These are phyloP conservation scores for Electrona antarctica DNA, from an alignment of 2,113 vertebrate genomes.

Conservation along the genomic window DNA sequence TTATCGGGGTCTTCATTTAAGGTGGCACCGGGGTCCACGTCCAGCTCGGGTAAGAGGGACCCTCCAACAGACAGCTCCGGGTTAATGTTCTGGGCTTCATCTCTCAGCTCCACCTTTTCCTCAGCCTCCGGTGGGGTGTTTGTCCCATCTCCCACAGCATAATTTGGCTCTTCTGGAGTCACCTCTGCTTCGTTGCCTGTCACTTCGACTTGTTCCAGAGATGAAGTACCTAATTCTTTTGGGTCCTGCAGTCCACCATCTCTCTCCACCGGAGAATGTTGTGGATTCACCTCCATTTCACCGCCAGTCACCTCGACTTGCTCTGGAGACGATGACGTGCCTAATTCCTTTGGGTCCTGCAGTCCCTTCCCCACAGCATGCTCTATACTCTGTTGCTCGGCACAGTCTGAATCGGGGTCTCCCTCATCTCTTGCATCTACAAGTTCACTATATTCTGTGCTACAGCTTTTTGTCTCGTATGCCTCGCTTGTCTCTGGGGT, in stretches of 20 bases:
- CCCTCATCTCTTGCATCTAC: not conserved
- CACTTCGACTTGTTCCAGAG: not conserved
- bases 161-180: not conserved
- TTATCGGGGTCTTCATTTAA: not conserved
- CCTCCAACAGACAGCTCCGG: not conserved
- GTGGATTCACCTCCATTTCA: not conserved
- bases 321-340: not conserved
- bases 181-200: not conserved
- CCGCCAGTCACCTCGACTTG: too few relatives aligned
- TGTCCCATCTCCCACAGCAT: not conserved
- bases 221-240: not conserved
- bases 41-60: constrained; percentile 15
- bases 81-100: not conserved
- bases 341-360: not conserved
- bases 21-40: constrained; percentile 25
- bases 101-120: constrained; percentile 10
- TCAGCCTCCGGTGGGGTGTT: not conserved
- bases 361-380: not conserved
- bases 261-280: too few relatives aligned
- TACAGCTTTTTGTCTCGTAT: not conserved
- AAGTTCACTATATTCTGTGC: too few relatives aligned
- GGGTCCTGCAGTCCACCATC: too few relatives aligned
- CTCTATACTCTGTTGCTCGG: not conserved
- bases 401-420: not conserved
- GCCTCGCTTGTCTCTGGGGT: not conserved